Conservation (phyloP, 2,113 vertebrate species). For the Saimiri boliviensis region DNA sequence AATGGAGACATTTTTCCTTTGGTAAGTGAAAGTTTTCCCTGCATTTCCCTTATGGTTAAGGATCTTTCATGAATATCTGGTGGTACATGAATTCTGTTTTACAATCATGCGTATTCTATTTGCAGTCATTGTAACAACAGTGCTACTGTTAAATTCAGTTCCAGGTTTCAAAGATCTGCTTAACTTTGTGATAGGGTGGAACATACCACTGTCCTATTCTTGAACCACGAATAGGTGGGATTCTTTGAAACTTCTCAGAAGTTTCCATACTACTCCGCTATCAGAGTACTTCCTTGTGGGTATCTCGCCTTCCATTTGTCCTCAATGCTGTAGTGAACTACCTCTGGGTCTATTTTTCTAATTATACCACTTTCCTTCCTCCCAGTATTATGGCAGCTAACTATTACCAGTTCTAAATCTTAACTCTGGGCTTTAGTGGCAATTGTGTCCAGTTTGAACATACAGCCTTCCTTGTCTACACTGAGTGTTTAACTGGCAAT, state of each 20-base stretch:
- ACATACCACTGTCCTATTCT: background rate
- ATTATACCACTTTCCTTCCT: background rate
- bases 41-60: background rate
- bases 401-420: background rate
- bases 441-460: background rate
- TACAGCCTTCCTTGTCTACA: background rate
- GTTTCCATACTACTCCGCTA: background rate
- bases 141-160: background rate
- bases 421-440: background rate
- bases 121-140: background rate
- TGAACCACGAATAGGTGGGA: too few relatives aligned
- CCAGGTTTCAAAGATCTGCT: background rate
- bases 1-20: background rate
- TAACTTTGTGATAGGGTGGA: background rate
- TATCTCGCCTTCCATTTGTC: background rate
- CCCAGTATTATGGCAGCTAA: background rate
- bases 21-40: background rate
- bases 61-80: background rate
- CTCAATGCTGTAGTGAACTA: background rate
- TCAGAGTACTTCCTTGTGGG: background rate
- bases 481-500: background rate
- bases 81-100: background rate
- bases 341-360: background rate
- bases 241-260: background rate
- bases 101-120: background rate